Percentiles rank a stretch among this genome's conserved stretches.
Conservation (phyloP, 2,113 vertebrate species). For the Lepisosteus oculatus region DNA sequence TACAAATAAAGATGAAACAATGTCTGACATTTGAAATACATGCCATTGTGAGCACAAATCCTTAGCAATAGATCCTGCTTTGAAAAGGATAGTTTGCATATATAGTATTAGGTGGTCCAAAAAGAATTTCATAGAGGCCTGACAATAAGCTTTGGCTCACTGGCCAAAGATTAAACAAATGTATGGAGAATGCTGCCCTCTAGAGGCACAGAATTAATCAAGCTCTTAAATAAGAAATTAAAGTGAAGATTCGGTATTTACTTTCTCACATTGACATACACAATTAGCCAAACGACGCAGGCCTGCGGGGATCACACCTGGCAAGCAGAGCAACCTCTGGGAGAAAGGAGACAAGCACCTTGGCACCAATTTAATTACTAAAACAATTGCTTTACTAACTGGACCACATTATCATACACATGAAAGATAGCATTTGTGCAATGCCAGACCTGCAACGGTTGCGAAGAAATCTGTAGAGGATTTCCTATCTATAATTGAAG, state of each 20-base stretch:
- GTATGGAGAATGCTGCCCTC: constrained; percentile 33
- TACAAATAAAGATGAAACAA: too few species aligned
- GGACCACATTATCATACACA: neutral
- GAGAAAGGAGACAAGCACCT: neutral
- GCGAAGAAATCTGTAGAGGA: neutral
- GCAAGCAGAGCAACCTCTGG: neutral
- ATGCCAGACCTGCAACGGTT: neutral
- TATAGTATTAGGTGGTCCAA: too few species aligned
- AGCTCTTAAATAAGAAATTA: neutral
- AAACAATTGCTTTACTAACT: neutral
- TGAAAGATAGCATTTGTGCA: neutral
- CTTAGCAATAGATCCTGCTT: too few species aligned
- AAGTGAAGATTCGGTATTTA: neutral
- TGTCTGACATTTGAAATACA: too few species aligned
- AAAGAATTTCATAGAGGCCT: neutral
- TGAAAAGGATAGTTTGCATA: too few species aligned
- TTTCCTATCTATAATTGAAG: constrained; percentile 2
- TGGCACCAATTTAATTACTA: constrained; percentile 5
- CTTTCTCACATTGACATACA: neutral
- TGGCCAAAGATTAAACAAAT: neutral
- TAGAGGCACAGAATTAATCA: constrained; percentile 6
- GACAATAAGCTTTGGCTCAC: neutral
- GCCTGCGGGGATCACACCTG: neutral
- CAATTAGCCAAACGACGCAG: neutral
- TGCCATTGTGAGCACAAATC: too few species aligned